phyloP scores from a whole-genome alignment of 2,113 vertebrate species.

The Procavia capensis region DNA sequence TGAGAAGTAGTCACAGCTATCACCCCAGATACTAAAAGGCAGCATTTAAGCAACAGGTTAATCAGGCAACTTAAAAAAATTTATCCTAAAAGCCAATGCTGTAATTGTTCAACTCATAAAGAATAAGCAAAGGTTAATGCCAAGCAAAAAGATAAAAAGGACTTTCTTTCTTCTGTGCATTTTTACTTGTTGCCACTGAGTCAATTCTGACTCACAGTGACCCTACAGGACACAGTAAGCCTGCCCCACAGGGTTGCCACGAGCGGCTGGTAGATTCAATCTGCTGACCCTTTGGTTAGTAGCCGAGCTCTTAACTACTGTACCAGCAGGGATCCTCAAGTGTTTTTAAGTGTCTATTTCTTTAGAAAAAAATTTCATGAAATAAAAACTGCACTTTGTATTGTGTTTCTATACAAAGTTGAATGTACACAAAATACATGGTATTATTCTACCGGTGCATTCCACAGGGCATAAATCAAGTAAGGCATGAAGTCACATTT shows the following conservation, averaged over 20 bases:
- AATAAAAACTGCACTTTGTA: neutral
- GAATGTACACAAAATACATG: neutral
- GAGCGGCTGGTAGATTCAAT: no score
- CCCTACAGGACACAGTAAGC: no score
- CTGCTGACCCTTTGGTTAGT: no score
- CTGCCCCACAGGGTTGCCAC: no score
- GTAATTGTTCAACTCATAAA: neutral
- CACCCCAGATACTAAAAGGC: neutral
- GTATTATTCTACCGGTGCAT: neutral
- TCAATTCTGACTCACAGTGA: no score
- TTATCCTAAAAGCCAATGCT: neutral
- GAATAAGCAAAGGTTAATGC: neutral
- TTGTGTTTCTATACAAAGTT: neutral
- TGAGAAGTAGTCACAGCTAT: neutral
- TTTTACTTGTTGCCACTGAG: neutral
- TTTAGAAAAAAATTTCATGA: neutral
- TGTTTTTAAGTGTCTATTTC: neutral
- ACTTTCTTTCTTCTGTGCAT: neutral
- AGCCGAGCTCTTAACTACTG: no score
- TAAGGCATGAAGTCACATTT: rapidly evolving
- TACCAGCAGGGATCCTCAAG: neutral
- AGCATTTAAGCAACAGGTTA: neutral
- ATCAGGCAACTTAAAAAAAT: neutral
- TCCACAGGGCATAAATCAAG: neutral
- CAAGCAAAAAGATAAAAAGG: neutral